phyloP scores from a whole-genome alignment of 2,797 vertebrate genomes.

The Spatula versicolor region DNA sequence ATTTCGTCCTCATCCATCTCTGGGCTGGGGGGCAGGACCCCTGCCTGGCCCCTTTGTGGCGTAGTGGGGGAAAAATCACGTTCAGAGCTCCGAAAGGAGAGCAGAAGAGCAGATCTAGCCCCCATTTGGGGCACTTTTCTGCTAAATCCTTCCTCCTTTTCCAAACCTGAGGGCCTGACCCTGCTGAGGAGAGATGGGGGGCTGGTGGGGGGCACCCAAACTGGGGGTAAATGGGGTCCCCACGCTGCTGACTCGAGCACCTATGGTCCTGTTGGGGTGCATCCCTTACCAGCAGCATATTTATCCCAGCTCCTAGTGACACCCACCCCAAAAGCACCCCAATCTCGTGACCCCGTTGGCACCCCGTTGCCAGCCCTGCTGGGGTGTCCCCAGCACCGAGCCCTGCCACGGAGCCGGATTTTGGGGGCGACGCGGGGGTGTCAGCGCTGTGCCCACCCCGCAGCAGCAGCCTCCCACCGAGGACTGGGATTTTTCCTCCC shows the following conservation, averaged over 20 bases:
- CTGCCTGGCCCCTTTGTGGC: neutral
- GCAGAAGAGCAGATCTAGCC: neutral
- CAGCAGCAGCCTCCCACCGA: fast-evolving
- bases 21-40: neutral
- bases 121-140: neutral
- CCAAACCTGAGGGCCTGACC: neutral
- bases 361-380: fast-evolving
- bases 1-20: neutral
- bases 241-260: fast-evolving
- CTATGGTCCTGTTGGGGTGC: neutral
- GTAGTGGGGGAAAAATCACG: too few species aligned
- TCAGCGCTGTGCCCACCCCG: neutral
- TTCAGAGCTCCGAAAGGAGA: neutral
- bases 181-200: neutral
- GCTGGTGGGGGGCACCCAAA: neutral
- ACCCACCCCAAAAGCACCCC: fast-evolving
- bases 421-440: neutral
- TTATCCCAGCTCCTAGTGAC: neutral
- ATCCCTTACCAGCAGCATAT: fast-evolving
- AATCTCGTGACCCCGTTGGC: neutral
- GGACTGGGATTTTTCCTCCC: neutral
- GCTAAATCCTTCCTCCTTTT: neutral
- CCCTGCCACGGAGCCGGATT: neutral
- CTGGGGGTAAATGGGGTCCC: too few species aligned
- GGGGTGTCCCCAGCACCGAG: neutral